Evolutionary conservation across 1,140 invertebrate species (phyloP).

Genomic region (Gryllus bimaculatus): DNA sequence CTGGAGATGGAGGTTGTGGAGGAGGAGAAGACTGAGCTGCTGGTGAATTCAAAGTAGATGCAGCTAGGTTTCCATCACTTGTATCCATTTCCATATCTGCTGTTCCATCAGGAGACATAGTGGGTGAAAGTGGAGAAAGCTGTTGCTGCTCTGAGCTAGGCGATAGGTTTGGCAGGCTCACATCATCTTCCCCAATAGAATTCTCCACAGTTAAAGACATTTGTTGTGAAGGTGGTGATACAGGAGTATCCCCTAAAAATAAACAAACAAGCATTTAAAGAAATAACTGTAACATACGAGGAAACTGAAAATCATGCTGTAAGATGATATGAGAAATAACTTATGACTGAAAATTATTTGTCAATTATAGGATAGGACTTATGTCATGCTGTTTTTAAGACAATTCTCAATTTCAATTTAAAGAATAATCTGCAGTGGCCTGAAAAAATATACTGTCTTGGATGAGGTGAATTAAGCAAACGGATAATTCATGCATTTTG

Average conservation of each 20-base stretch:
- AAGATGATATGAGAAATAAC: too few species aligned
- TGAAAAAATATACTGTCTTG: too few species aligned
- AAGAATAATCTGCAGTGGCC: too few species aligned
- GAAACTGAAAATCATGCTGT: too few species aligned
- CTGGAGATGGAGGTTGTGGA: constrained; percentile 13
- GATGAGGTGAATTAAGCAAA: too few species aligned
- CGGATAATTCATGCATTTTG: too few species aligned
- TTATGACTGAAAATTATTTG: too few species aligned
- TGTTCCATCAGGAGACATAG: constrained; percentile 16
- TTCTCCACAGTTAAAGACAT: constrained; percentile 11
- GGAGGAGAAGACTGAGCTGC: constrained; percentile 17
- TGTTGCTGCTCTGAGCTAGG: constrained; percentile 13
- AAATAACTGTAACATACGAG: too few species aligned
- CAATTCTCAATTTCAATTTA: too few species aligned
- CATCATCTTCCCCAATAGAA: constrained; percentile 15
- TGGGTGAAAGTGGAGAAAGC: constrained; percentile 15
- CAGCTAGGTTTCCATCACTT: constrained; percentile 10
- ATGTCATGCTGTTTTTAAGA: too few species aligned
- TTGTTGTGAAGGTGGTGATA: constrained; percentile 17
- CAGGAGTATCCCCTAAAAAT: constrained; percentile 9
- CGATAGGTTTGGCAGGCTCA: constrained; percentile 16
- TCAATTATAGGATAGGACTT: too few species aligned
- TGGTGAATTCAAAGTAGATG: constrained; percentile 16
- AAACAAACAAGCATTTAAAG: too few species aligned
- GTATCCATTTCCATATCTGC: constrained; percentile 26